These are phyloP conservation scores for Helarctos malayanus DNA, from an alignment of 2,797 vertebrate species.

Conservation along the genomic window DNA sequence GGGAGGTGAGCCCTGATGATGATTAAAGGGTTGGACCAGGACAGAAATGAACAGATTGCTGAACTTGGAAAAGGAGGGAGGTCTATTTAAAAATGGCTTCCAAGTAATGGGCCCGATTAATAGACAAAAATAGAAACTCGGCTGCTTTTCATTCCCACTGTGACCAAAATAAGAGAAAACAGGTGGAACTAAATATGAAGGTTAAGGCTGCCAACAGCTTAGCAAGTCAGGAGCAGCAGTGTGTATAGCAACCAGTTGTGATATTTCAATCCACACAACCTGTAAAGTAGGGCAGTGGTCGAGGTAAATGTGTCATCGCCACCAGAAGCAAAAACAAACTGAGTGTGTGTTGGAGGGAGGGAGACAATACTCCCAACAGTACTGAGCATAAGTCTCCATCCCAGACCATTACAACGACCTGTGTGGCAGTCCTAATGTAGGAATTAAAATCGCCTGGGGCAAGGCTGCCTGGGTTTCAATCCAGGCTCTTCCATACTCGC, in stretches of 20 bases:
- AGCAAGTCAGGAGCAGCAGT: slow-evolving; percentile 28
- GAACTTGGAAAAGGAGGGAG: slow-evolving; percentile 56
- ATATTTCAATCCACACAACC: background rate
- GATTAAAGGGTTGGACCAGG: slow-evolving; percentile 56
- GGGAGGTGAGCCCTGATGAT: background rate
- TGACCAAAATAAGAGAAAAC: slow-evolving; percentile 66
- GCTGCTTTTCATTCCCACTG: slow-evolving; percentile 56
- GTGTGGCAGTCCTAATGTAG: background rate
- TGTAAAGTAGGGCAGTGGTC: background rate
- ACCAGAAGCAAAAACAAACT: background rate
- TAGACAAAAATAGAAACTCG: slow-evolving; percentile 69
- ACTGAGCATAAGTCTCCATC: background rate
- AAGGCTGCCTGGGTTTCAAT: background rate
- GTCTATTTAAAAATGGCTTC: slow-evolving; percentile 70
- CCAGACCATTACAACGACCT: background rate
- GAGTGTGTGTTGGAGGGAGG: background rate
- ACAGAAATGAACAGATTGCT: slow-evolving; percentile 69
- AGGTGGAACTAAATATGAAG: slow-evolving; percentile 64
- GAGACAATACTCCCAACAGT: background rate
- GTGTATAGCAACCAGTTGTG: background rate
- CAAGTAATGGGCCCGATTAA: slow-evolving; percentile 71
- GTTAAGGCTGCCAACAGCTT: slow-evolving; percentile 59
- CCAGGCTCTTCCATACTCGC: background rate
- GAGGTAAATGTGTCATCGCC: background rate
- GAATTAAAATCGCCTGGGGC: background rate